Base-by-base conservation (phyloP, 2,888 invertebrate species). In the Agrotis puta region DNA sequence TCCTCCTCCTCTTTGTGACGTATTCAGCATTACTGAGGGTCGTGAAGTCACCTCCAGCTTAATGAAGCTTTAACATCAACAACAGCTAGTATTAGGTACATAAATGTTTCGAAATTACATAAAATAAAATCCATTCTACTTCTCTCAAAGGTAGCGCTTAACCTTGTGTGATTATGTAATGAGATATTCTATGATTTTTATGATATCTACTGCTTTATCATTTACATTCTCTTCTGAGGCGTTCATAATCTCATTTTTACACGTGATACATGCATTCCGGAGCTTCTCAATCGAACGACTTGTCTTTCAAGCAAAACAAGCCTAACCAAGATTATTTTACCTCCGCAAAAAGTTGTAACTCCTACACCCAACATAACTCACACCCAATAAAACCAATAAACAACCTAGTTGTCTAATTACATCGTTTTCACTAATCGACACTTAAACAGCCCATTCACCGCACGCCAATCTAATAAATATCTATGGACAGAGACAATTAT, bases 401-500 rank as follows among this genome's bases (percentile, higher is more conserved):
- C 81, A 64, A 78, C 48, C 18, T 14, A 56, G 56, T 62, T 73
- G 64, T 74, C 76, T 85, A 85, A 87, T 88, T 84, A 83, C 76
- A 72, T 78, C 76, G 77, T 79, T 79, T 84, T 81, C 81, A 73
- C 86, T 87, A 86, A 87, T 88, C 87, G 81, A 74, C 76, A 81
- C 62, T 50, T 76, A 73, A 80, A 82, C 72, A 74, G 74, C 65
- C 70, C 56, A 74, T 85, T 78, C 84, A 77, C 75, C 65, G 71
- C 77, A 81, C 75, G 77, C 74, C 79, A 85, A 74, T 81, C 77
- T 70, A 76, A 85, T 88, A 88, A 90, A 89, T 86, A 86, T 79
- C 74, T 81, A 79, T 83, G 70, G 83, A 79, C 83, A 73, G 79
- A 69, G 85, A 91, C 89, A 89, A 90, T 91, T 89, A 90, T 90